Evolutionary conservation across 92 coral and sea anemone species (phyloP).

Genomic region (Galaxea fascicularis): DNA sequence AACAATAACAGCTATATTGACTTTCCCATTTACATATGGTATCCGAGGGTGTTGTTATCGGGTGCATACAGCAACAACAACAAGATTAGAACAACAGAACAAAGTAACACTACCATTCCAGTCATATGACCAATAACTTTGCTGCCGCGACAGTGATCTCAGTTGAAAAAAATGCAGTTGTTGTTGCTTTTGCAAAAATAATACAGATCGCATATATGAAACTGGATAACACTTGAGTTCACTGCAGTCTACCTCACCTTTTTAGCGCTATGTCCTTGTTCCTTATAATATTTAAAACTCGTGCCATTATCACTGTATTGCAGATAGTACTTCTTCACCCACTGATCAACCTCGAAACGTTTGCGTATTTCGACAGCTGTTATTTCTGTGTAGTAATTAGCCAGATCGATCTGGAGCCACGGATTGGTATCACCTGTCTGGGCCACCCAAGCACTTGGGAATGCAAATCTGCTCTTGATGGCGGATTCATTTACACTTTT

Average conservation of each 20-base stretch:
- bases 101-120: too few relatives aligned
- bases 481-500: neutral
- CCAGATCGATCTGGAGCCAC: slow-evolving; percentile 63
- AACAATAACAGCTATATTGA: too few relatives aligned
- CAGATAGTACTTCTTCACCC: slow-evolving; percentile 42
- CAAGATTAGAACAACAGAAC: too few relatives aligned
- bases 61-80: too few relatives aligned
- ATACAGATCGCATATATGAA: too few relatives aligned
- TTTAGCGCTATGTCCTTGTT: neutral
- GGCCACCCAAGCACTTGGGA: slow-evolving; percentile 50
- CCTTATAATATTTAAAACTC: slow-evolving; percentile 28
- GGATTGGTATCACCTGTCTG: slow-evolving; percentile 13
- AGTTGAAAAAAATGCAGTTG: too few relatives aligned
- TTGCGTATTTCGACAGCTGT: slow-evolving; percentile 40
- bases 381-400: slow-evolving; percentile 19
- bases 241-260: neutral
- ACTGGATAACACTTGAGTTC: neutral
- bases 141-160: too few relatives aligned
- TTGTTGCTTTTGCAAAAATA: too few relatives aligned
- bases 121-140: too few relatives aligned
- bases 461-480: neutral
- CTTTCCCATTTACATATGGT: too few relatives aligned
- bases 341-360: neutral
- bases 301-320: slow-evolving; percentile 36
- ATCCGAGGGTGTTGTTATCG: too few relatives aligned